Percentiles rank a stretch among this genome's conserved stretches.
These are phyloP conservation scores for Altica lythri DNA, from an alignment of 2,888 invertebrate species.

Conservation along the genomic window DNA sequence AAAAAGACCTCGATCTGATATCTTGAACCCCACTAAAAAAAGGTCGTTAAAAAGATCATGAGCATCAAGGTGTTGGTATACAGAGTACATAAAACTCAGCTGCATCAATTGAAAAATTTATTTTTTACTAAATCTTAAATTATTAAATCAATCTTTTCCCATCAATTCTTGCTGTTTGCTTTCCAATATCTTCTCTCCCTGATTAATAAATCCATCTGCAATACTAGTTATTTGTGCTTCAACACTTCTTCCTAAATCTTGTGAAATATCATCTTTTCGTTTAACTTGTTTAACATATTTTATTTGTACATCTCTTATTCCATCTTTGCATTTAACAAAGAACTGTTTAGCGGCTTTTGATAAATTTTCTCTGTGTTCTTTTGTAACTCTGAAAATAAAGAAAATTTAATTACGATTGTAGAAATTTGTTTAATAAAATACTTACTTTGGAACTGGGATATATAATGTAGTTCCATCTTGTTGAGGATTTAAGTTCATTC, in stretches of 20 bases:
- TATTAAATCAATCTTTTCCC: conserved; percentile 57
- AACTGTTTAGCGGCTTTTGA: conserved; percentile 85
- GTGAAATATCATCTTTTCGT: conserved; percentile 69
- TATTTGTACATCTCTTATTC: conserved; percentile 76
- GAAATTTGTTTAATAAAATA: conserved; percentile 17
- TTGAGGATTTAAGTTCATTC: conserved; percentile 91
- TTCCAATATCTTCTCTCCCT: conserved; percentile 69
- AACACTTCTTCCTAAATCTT: conserved; percentile 70
- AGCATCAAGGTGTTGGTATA: no score
- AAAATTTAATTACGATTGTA: conserved; percentile 1
- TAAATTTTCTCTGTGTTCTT: conserved; percentile 87
- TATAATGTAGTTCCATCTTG: conserved; percentile 91
- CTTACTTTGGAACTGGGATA: conserved; percentile 85
- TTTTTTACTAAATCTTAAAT: neutral
- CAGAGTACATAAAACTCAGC: no score
- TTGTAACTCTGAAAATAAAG: conserved; percentile 68
- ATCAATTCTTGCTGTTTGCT: conserved; percentile 78
- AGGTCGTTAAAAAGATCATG: no score
- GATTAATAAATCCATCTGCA: conserved; percentile 68
- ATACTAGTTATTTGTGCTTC: conserved; percentile 73
- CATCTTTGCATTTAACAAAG: conserved; percentile 78
- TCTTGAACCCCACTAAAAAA: no score
- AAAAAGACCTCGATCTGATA: no score
- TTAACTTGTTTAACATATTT: conserved; percentile 73
- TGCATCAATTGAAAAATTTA: no score